Evolutionary conservation across 2,888 invertebrate species (phyloP), one percentile per base, ranked within the genome.

Genomic region (Hartigia nigra): DNA sequence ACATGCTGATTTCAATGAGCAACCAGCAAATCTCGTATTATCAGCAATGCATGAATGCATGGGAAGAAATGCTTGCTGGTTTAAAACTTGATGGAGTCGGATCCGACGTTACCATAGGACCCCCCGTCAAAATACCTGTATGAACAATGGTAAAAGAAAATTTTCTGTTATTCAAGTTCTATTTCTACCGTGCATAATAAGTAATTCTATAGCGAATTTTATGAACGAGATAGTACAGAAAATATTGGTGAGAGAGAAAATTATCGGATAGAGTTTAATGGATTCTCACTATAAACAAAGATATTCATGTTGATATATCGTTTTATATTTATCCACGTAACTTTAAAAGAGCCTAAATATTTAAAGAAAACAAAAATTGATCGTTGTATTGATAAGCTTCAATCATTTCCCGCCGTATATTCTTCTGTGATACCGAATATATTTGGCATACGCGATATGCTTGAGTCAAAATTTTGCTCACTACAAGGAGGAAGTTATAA

Each of bases 11-110:
- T 39, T 92, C 93, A 82, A 93, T 95, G 92, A 94, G 95, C 12
- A 94, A 95, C 84, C 93, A 94, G 87, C 95, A 95, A 87, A 94
- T 95, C 74, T 92, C 93, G 81, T 94, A 94, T 87, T 95, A 95
- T 89, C 93, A 95, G 88, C 93, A 94, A 86, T 93, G 92, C 82
- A 93, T 93, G 81, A 89, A 91, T 76, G 92, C 93, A n/a, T 94
- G 94, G 94, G 94, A 94, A 84, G 92, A 92, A 82, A 93, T 92
- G 69, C 85, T 91, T n/a, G 84, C 91, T 35, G 87, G 87, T 70
- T 82, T 91, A 9, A 91, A 91, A 80, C 83, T 89, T 55, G 88
- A 88, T 70, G 86, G 84, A 39, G 83, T 87, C 55, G 87, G 87
- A 74, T 80, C 87, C n/a, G 89, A 91, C 32, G 84, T 86, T 70